Evolutionary conservation across 2,113 vertebrate species (phyloP), one percentile per base, ranked within the genome.

Genomic region (Peucedramus taeniatus): DNA sequence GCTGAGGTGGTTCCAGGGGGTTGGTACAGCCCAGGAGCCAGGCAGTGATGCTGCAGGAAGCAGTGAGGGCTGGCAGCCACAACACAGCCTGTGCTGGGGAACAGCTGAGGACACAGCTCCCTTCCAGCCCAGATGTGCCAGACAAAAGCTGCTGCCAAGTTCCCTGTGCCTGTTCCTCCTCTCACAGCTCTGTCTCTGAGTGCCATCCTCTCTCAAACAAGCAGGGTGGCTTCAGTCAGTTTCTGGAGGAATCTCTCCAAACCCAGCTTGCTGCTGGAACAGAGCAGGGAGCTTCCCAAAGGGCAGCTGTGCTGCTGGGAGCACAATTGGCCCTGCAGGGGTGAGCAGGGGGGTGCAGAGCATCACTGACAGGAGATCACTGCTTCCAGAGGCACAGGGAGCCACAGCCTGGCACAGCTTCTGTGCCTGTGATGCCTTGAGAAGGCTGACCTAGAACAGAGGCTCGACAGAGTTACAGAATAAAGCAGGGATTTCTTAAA

Each of bases 91-190:
- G 35, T 18, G 72, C 61, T 39, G 40, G 53, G 28, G 87, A 68
- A 35, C 53, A 76, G 59, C 87, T 35, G 53, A 87, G 60, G 28
- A 63, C 56, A 51, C 11, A 9, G 37, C 70, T 88, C 64, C 69
- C 57, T 65, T 19, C 64, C 88, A 87, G 72, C 24, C 78, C 78
- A 95, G 88, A 88, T 85, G 85, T 90, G 79, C 28, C 63, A 90
- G 79, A 50, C 37, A 35, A 27, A 82, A 77, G 63, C 54, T 33
- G 24, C 13, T 86, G 92, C 79, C 76, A 88, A 61, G 33, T 13
- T 70, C 21, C 31, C 45, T 15, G 33, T 0, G 4, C 28, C 70
- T 33, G 26, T 3, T 85, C 27, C 82, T 71, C 8, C 53, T 60
- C 51, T 24, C 40, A 9, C 60, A 84, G 70, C 84, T 59, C 44